Evolutionary conservation across 2,888 invertebrate genomes (phyloP), one percentile per base, ranked within the genome.

Genomic region (Oscheius onirici): DNA sequence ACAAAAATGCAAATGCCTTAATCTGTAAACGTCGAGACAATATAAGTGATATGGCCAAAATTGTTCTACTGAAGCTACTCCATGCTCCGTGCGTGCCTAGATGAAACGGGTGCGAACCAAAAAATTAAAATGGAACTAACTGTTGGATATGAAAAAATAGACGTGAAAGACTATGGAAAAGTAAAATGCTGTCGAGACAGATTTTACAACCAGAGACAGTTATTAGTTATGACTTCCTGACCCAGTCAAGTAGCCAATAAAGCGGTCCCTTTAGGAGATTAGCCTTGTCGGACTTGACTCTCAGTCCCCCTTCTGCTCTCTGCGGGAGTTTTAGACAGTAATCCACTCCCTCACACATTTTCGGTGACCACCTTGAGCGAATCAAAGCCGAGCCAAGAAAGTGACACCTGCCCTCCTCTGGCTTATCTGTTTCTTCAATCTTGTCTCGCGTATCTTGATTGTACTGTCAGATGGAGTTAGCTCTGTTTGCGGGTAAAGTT

Each of bases 361-460:
- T 41, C 58, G 58, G 41, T 58, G 40, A 8, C 34, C 34, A 34
- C 34, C 34, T 34, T 34, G 34, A 34, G 3, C 34, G 34, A 34
- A 34, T 34, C 34, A 3, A n/a, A n/a, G n/a, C 8, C 34, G 34
- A 3, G 34, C 5, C 8, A 34, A 34, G 34, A 41, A 58, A 58
- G 41, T 58, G 58, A 41, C 13, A 17, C 24, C n/a, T 22, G 58
- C 41, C 20, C 57, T 34, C 34, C 34, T 34, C 34, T 8, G 3
- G 34, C 15, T 15, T 58, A 58, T 58, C 58, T 58, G 41, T 43
- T 58, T n/a, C 22, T 58, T 58, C 58, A 43, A 58, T 58, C 58
- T 15, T 22, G 17, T 34, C 34, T 6, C 43, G 55, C 58, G 22
- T 58, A 58, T 58, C 58, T 34, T 58, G 58, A 58, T 34, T 40